A percentile compares a stretch with the other conserved stretches of the same genome.
phyloP scores from a whole-genome alignment of 2,797 vertebrate species.

The Clamator glandarius region DNA sequence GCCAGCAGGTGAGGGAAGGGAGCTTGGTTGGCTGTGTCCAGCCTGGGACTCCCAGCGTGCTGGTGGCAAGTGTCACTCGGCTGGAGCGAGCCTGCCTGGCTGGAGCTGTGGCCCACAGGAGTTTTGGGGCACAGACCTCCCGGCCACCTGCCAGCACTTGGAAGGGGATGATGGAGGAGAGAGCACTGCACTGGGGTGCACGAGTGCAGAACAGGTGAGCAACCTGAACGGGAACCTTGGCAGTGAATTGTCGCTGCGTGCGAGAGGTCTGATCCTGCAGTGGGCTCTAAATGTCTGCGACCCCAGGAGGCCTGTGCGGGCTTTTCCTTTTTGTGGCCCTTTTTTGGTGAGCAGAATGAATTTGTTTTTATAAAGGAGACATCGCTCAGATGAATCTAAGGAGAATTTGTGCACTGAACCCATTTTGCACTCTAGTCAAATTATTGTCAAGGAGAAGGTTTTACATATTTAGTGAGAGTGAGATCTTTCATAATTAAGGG shows the following conservation, averaged over 20 bases:
- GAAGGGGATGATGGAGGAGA: fast-evolving
- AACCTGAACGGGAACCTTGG: no score
- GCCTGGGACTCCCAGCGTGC: neutral
- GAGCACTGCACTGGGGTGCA: neutral
- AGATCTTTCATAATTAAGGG: neutral
- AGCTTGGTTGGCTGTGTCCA: neutral
- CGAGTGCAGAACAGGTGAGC: neutral
- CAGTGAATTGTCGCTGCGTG: neutral
- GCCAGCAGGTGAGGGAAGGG: neutral
- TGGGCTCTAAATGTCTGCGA: neutral
- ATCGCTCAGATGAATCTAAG: neutral
- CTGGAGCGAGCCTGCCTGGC: neutral
- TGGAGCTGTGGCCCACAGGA: neutral
- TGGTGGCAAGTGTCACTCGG: neutral
- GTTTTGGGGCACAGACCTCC: fast-evolving
- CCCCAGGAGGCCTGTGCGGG: neutral
- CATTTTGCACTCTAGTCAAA: neutral
- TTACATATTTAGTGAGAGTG: neutral
- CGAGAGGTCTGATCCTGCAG: neutral
- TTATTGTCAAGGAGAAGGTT: neutral
- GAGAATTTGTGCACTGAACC: neutral
- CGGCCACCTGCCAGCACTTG: fast-evolving
- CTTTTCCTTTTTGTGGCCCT: neutral
- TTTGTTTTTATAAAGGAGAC: neutral
- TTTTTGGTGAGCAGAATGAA: neutral